Base-by-base conservation (phyloP, 2,797 vertebrate genomes). In the Selene dorsalis region DNA sequence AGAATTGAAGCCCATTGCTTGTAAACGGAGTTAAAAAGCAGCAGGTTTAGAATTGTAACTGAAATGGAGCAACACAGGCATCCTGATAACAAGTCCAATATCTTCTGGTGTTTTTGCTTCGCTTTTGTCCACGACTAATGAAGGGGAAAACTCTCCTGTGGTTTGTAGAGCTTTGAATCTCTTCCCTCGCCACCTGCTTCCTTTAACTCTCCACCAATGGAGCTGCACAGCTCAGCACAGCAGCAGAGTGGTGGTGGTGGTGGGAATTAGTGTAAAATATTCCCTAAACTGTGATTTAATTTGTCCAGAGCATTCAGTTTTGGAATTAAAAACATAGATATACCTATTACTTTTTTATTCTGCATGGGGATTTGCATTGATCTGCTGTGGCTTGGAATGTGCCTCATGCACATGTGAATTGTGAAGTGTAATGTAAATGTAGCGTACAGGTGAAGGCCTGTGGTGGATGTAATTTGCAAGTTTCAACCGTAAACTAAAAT, bases 61-160 rank as follows among this genome's bases (percentile, higher is more conserved):
- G 32, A 61, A 20, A 20, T 10, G 7, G 22, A 47, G 28, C 26
- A 13, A 47, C 7, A 50, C 3, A 13, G 14, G 30, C 16, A 7
- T 45, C 4, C 4, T 0, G 1, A 38, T 30, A 64, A 35, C 24
- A 55, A 56, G 28, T 65, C 8, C 13, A 16, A 3, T 73, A 18
- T 73, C 75, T 48, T 62, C 38, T 79, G 58, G 18, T 75, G 66
- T 69, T 84, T 66, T 64, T 77, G 72, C 70, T 71, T 70, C 39
- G 70, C 73, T 82, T 47, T 47, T 61, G 13, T 76, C 43, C 24
- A 38, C 41, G 50, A 30, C 24, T 35, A 52, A 56, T 59, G 45
- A 76, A 32, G 28, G 48, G 53, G 30, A 55, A 28, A 16, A 52
- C 26, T n/a, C 7, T 67, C 16, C 55, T 38, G 70, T 26, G 69